phyloP scores from a whole-genome alignment of 2,888 invertebrate genomes.

The Mesorhabditis spiculigera region DNA sequence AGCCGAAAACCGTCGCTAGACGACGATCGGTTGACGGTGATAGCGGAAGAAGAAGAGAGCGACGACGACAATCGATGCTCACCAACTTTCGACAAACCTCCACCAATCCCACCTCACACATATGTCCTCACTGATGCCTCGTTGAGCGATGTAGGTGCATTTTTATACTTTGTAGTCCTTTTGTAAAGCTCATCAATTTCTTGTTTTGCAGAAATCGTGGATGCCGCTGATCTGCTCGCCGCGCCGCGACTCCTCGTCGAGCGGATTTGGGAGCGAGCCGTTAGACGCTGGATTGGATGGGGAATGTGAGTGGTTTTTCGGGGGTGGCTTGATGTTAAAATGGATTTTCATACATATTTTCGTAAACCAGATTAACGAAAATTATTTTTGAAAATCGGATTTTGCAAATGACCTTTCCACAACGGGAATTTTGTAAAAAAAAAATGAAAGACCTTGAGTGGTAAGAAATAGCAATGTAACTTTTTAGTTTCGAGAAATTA shows the following conservation, averaged over 20 bases:
- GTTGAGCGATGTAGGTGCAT: not conserved
- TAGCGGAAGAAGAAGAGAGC: slow-evolving; percentile 4
- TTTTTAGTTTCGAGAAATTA: no score
- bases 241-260: not conserved
- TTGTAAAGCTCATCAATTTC: not conserved
- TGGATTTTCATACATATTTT: no score
- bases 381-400: no score
- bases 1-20: slow-evolving; percentile 1
- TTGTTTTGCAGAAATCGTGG: slow-evolving; percentile 1
- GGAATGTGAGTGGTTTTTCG: not conserved
- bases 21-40: slow-evolving; percentile 3
- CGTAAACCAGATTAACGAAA: no score
- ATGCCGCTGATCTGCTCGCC: slow-evolving; percentile 5
- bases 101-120: not conserved
- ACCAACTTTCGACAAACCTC: not conserved
- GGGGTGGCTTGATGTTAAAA: no score
- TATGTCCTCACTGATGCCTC: not conserved
- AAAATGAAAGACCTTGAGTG: no score
- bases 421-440: no score
- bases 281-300: not conserved
- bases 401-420: no score
- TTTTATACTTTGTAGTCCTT: not conserved
- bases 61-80: not conserved
- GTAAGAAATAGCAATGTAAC: no score
- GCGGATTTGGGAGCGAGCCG: slow-evolving; percentile 1